phyloP scores from a whole-genome alignment of 2,888 invertebrate genomes.

The Globia sparganii region DNA sequence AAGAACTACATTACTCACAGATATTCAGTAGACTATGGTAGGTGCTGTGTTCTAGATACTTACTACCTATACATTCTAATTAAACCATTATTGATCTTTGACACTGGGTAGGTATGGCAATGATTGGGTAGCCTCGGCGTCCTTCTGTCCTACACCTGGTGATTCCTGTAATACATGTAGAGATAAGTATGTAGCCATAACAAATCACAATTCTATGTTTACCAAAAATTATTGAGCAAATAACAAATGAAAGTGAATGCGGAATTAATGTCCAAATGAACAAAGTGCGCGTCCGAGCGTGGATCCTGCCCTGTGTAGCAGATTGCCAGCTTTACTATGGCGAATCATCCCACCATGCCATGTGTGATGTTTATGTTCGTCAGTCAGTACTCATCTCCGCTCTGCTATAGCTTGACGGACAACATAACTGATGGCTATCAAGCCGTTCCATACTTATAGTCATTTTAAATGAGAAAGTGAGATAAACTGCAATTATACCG shows the following conservation, averaged over 20 bases:
- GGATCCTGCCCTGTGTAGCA: slow-evolving; percentile 83
- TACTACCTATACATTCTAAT: not conserved
- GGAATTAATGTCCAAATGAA: slow-evolving; percentile 77
- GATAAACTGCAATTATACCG: slow-evolving; percentile 70
- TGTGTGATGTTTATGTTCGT: slow-evolving; percentile 54
- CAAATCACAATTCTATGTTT: slow-evolving; percentile 61
- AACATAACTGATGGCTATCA: slow-evolving; percentile 69
- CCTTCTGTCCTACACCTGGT: slow-evolving; percentile 1
- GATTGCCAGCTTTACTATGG: slow-evolving; percentile 64
- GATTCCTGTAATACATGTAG: not conserved
- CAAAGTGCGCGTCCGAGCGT: slow-evolving; percentile 86
- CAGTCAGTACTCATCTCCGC: slow-evolving; percentile 58
- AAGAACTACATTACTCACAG: not conserved
- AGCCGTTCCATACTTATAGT: slow-evolving; percentile 66
- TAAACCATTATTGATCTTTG: slow-evolving; percentile 7
- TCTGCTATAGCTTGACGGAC: slow-evolving; percentile 54
- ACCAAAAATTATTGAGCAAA: slow-evolving; percentile 69
- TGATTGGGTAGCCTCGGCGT: not conserved
- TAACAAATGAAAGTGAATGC: slow-evolving; percentile 84
- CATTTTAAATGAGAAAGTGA: slow-evolving; percentile 79
- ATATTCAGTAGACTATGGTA: not conserved
- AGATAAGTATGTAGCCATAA: slow-evolving; percentile 28
- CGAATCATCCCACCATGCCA: slow-evolving; percentile 51
- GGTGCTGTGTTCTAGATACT: not conserved
- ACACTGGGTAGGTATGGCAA: not conserved